A percentile compares a stretch with the other conserved stretches of the same genome.
Evolutionary conservation across 2,113 vertebrate genomes (phyloP).

Genomic region (Morone saxatilis): DNA sequence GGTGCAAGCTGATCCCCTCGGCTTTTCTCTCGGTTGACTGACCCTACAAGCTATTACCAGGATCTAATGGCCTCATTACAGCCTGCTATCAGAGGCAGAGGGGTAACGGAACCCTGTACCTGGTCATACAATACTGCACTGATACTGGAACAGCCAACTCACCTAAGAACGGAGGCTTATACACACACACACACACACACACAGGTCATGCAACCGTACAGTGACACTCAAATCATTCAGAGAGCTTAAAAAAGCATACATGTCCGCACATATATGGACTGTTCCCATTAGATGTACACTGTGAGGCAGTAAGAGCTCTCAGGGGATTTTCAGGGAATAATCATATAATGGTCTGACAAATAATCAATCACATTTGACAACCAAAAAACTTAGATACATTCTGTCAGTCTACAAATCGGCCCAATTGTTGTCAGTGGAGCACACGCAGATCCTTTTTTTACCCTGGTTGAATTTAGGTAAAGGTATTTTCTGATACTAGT

Average conservation of each 20-base stretch:
- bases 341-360: not conserved
- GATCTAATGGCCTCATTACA: slow-evolving; percentile 97
- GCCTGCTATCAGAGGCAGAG: slow-evolving; percentile 71
- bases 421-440: not conserved
- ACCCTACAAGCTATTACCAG: slow-evolving; percentile 91
- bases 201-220: not conserved
- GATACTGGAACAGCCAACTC: slow-evolving; percentile 63
- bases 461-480: not conserved
- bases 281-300: not conserved
- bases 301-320: not conserved
- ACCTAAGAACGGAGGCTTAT: slow-evolving; percentile 54
- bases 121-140: slow-evolving; percentile 69
- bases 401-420: not conserved
- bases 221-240: not conserved
- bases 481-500: not conserved
- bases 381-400: not conserved
- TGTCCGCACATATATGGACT: not conserved
- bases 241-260: not conserved
- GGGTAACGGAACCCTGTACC: slow-evolving; percentile 75
- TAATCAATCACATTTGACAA: not conserved
- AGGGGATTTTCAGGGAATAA: not conserved
- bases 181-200: slow-evolving; percentile 1
- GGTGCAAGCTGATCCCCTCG: slow-evolving; percentile 79
- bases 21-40: slow-evolving; percentile 84
- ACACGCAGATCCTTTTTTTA: not conserved